Evolutionary conservation across 2,113 vertebrate genomes (phyloP), one percentile per base, ranked within the genome.

Genomic region (Lepus europaeus): DNA sequence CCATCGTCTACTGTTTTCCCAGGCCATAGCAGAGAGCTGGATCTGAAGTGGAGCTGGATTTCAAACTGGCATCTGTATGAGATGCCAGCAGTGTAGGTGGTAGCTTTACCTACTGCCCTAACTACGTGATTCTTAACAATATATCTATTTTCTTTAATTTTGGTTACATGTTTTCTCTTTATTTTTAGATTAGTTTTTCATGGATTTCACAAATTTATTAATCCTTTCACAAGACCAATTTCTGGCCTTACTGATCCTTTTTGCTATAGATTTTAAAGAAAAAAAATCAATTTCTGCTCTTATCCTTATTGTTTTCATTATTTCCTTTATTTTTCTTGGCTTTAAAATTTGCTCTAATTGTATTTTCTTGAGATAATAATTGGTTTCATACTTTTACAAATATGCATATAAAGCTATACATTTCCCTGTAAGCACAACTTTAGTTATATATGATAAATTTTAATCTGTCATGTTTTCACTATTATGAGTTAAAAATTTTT

Each of bases 391-490:
- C 10, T 86, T 78, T 51, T 87, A 4, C 49, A 33, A 11, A 49
- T 92, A 51, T 33, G 4, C 23, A 51, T 36, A 49, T 33, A 61
- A 86, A 22, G 33, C 0, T 39, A 92, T 86, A 74, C 4, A 53
- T 80, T 73, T 87, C 2, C 12, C 12, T 70, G 72, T 81, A 87
- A 25, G 25, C 22, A n/a, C 51, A 73, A 10, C 31, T 92, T 70
- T 70, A 87, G 17, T 33, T 87, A 33, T 9, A 86, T 61, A 27
- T 87, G 84, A 81, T 79, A 79, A 25, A 29, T 84, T 84, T 86
- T 45, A 85, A 49, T 87, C 4, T 81, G 45, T 36, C 12, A n/a
- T 74, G 72, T 68, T 70, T 72, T 90, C 31, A 63, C 90, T 85
- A 78, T 78, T 13, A 78, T 77, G 61, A 85, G 31, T 49, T 84